Base-by-base conservation (phyloP, 2,113 vertebrate species). In the Guaruba guarouba region DNA sequence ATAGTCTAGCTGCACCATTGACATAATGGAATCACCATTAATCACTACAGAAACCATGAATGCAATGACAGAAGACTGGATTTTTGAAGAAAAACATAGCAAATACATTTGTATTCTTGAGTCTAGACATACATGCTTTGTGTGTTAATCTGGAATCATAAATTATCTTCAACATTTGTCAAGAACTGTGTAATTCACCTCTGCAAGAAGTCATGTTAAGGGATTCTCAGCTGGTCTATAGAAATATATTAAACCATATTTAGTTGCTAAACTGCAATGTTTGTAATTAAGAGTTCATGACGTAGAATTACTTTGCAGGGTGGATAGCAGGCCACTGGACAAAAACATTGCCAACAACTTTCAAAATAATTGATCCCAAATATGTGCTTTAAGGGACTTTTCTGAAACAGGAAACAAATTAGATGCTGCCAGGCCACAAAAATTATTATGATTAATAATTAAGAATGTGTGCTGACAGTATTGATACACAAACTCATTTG, bases 31-130 rank as follows among this genome's bases (percentile, higher is more conserved):
- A 75, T 82, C 82, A 90, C 28, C 33, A 74, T 80, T 82, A 80
- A 88, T 82, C 78, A 75, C 33, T 54, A 37, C 1, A 82, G 39
- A 87, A 93, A 51, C 66, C 63, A 61, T 18, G 20, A 92, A 64
- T 29, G 11, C 35, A 79, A 14, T 64, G 20, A 90, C 19, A 81
- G 17, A 86, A 78, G 66, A 57, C 61, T 17, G 6, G 10, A 41
- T 86, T 94, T 92, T 86, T 41, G 74, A 90, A 88, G 67, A 93
- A 80, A 92, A 87, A 76, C 20, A 93, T 73, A 80, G 52, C 25
- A 82, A 93, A 92, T 41, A 33, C 44, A 88, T 77, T 90, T 77
- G 44, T 69, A 87, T 87, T 64, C 29, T 75, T 63, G 57, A 87
- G 39, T 61, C 35, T 76, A 62, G 90, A 59, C 33, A 51, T 46